Evolutionary conservation across 2,113 vertebrate species (phyloP).

Genomic region (Dicaeum eximium): DNA sequence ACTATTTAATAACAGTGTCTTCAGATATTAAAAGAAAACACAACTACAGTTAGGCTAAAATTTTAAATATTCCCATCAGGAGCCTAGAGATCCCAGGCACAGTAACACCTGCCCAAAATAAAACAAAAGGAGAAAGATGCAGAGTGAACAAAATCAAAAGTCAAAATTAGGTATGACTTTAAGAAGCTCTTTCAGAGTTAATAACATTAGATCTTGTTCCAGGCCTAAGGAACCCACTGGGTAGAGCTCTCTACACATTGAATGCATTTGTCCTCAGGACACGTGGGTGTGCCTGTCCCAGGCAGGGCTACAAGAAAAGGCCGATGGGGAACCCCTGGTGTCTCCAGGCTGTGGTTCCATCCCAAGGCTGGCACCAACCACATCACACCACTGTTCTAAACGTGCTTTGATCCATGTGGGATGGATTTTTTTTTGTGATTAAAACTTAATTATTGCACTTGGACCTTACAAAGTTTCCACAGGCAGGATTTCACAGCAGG

Average conservation of each 20-base stretch:
- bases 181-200: not conserved
- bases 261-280: not conserved
- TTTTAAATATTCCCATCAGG: not conserved
- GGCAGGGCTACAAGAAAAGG: not conserved
- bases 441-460: not conserved
- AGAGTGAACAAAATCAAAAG: not conserved
- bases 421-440: not conserved
- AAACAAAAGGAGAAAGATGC: not conserved
- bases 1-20: not conserved
- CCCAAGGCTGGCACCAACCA: not conserved
- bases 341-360: not conserved
- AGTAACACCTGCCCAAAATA: not conserved
- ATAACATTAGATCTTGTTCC: not conserved
- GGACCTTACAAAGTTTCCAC: not conserved
- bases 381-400: not conserved
- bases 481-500: not conserved
- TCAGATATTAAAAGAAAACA: not conserved
- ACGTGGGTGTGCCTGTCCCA: accelerated
- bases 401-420: accelerated
- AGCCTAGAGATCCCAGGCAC: not conserved
- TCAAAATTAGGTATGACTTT: not conserved
- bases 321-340: accelerated
- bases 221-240: not conserved
- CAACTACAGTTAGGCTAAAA: not conserved
- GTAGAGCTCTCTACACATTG: not conserved